phyloP scores from a whole-genome alignment of 2,797 vertebrate species.

The Falco berigora region DNA sequence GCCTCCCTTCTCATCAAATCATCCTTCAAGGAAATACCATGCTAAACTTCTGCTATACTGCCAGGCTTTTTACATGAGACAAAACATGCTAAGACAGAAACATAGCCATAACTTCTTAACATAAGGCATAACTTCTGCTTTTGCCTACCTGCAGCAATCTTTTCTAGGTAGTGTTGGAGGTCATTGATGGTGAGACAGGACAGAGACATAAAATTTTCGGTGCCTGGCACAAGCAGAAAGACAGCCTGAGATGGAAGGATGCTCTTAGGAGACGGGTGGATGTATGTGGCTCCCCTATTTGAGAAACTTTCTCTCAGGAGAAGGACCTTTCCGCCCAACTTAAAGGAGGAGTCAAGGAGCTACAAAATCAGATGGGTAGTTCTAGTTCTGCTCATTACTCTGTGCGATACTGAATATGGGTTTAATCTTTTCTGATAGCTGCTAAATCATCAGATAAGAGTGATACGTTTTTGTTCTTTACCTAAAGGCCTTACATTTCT shows the following conservation, averaged over 20 bases:
- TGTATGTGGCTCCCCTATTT: neutral
- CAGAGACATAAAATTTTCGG: neutral
- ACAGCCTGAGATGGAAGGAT: neutral
- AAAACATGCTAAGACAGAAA: neutral
- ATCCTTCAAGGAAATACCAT: neutral
- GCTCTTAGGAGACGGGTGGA: neutral
- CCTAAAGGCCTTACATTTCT: neutral
- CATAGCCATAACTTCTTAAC: neutral
- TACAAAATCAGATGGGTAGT: neutral
- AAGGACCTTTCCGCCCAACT: neutral
- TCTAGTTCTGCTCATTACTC: neutral
- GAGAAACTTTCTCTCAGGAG: neutral
- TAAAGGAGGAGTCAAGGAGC: neutral
- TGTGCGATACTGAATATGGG: neutral
- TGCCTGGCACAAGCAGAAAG: neutral
- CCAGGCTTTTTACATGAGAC: neutral
- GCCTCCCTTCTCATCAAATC: neutral
- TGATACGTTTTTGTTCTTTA: neutral
- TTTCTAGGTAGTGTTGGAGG: accelerated
- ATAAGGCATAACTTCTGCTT: neutral
- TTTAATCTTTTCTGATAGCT: neutral
- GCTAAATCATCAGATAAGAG: neutral
- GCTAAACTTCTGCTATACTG: neutral
- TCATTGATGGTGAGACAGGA: neutral
- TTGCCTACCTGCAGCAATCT: neutral